Conservation (phyloP, 2,888 invertebrate species). For the Saturnia japonica region DNA sequence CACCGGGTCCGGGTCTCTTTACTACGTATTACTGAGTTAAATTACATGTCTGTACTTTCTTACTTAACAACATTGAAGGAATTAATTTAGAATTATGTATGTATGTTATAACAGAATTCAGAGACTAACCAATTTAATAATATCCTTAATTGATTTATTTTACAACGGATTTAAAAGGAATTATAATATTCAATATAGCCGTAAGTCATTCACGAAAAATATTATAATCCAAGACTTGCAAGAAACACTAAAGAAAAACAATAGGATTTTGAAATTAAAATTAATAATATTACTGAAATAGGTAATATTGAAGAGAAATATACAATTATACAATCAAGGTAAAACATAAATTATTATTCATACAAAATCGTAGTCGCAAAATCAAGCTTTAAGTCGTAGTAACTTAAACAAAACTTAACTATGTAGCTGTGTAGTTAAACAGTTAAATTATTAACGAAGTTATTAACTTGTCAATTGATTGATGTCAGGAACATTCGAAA, state of each 20-base stretch:
- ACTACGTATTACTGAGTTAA: not conserved
- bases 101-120: not conserved
- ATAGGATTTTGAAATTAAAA: too few relatives aligned
- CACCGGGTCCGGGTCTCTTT: not conserved
- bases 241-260: too few relatives aligned
- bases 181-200: not conserved
- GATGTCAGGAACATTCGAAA: not conserved
- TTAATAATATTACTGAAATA: not conserved
- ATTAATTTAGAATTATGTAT: not conserved
- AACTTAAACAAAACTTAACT: slow-evolving; percentile 4
- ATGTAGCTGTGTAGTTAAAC: not conserved
- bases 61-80: not conserved
- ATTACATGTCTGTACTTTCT: slow-evolving; percentile 4
- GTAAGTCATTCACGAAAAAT: too few relatives aligned
- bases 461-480: not conserved
- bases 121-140: not conserved
- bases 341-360: not conserved
- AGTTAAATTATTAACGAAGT: not conserved
- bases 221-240: too few relatives aligned
- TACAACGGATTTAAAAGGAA: not conserved
- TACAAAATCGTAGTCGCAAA: not conserved
- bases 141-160: not conserved
- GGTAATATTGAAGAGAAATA: not conserved
- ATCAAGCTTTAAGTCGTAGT: not conserved
- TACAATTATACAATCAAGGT: not conserved